Conservation (phyloP, 2,797 vertebrate species). For the Eulemur mongoz region DNA sequence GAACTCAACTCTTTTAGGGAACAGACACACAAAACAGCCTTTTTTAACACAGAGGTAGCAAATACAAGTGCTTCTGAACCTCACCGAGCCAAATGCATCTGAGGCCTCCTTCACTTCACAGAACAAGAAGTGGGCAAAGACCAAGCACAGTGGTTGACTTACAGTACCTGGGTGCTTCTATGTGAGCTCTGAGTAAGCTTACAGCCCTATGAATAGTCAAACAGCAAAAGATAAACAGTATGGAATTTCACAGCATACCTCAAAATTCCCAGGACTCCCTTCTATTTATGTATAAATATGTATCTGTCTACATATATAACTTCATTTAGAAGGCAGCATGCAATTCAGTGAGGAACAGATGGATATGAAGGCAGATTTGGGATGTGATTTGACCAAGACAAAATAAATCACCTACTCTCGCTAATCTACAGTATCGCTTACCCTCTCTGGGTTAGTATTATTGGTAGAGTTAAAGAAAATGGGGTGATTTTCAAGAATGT, state of each 20-base stretch:
- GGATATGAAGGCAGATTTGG: background rate
- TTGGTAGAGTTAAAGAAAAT: background rate
- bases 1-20: background rate
- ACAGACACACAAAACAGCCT: background rate
- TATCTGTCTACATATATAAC: background rate
- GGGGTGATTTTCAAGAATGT: background rate
- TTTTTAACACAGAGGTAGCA: background rate
- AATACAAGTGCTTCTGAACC: background rate
- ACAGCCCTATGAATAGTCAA: constrained; percentile 22
- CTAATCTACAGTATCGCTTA: background rate
- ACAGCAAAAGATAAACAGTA: background rate
- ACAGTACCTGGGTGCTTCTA: background rate
- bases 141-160: background rate
- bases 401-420: background rate
- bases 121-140: background rate
- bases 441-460: background rate
- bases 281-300: background rate
- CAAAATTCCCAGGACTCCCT: background rate
- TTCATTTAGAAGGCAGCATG: background rate
- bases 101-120: constrained; percentile 28
- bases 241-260: constrained; percentile 9
- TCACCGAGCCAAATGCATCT: background rate
- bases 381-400: background rate
- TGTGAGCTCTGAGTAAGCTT: constrained; percentile 51
- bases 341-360: background rate